Evolutionary conservation across 2,113 vertebrate genomes (phyloP).

Genomic region (Silurus glanis): DNA sequence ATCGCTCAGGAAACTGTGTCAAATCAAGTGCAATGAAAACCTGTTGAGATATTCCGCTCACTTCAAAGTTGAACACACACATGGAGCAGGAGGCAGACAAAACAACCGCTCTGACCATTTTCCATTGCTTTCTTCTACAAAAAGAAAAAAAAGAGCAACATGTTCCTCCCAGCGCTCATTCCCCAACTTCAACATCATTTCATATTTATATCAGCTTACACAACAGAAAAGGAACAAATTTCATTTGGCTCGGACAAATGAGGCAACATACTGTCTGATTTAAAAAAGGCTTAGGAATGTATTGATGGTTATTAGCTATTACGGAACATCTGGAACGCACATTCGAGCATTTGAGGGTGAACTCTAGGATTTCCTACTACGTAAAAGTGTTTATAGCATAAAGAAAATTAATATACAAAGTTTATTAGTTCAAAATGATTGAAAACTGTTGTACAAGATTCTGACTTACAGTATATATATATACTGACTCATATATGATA

Average conservation of each 20-base stretch:
- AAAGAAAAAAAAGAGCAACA: too few relatives aligned
- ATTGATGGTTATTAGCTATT: constrained; percentile 48
- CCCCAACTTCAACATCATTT: background rate
- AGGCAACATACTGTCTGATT: constrained; percentile 42
- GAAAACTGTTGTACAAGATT: background rate
- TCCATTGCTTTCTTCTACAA: background rate
- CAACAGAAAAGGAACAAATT: constrained; percentile 29
- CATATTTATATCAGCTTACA: constrained; percentile 29
- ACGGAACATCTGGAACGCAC: constrained; percentile 66
- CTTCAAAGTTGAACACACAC: constrained; percentile 25
- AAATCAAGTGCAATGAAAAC: constrained; percentile 17
- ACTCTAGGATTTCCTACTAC: constrained; percentile 49
- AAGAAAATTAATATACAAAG: constrained; percentile 21
- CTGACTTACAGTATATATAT: background rate
- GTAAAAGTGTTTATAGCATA: constrained; percentile 32
- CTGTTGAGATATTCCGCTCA: background rate
- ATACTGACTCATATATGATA: background rate
- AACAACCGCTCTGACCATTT: background rate
- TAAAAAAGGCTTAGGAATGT: constrained; percentile 41
- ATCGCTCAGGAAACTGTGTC: background rate
- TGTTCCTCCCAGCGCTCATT: background rate
- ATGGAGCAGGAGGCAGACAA: constrained; percentile 1
- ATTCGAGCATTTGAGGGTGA: constrained; percentile 52
- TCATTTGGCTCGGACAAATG: constrained; percentile 13
- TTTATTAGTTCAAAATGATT: constrained; percentile 19